Conservation (phyloP, 2,113 vertebrate species). For the Cyanocitta stelleri region DNA sequence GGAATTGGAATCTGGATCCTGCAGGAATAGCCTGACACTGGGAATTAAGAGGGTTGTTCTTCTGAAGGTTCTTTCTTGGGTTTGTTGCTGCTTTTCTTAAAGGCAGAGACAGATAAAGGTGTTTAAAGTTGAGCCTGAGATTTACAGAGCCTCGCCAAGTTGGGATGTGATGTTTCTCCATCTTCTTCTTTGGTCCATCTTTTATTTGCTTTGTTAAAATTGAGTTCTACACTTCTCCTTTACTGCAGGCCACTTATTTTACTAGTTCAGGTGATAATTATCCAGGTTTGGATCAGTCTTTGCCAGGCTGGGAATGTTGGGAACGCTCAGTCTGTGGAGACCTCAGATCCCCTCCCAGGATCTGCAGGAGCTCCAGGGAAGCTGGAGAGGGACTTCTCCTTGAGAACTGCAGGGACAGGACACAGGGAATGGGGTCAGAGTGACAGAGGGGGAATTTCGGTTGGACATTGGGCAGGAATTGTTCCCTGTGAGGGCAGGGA, state of each 20-base stretch:
- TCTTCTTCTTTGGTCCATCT: rapidly evolving
- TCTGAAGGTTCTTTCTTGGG: not conserved
- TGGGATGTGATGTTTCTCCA: not conserved
- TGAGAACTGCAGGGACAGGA: not conserved
- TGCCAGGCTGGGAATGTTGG: not conserved
- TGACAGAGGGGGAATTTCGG: not conserved
- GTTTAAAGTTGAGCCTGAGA: not conserved
- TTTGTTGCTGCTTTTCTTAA: not conserved
- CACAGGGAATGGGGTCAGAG: not conserved
- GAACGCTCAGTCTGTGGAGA: not conserved
- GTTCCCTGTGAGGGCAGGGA: not conserved
- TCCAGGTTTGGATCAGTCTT: not conserved
- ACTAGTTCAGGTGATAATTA: not conserved
- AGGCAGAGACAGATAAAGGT: no score
- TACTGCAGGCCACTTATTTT: not conserved
- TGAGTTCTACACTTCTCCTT: not conserved
- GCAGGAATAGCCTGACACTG: not conserved
- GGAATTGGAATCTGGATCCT: not conserved
- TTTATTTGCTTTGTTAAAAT: not conserved
- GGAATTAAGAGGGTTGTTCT: not conserved
- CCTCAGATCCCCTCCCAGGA: no score
- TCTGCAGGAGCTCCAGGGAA: not conserved
- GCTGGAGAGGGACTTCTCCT: not conserved
- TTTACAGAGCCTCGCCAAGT: not conserved
- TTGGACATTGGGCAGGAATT: not conserved